phyloP scores from a whole-genome alignment of 53 echinoderm and acorn worm genomes.

The Stichopus horrens region DNA sequence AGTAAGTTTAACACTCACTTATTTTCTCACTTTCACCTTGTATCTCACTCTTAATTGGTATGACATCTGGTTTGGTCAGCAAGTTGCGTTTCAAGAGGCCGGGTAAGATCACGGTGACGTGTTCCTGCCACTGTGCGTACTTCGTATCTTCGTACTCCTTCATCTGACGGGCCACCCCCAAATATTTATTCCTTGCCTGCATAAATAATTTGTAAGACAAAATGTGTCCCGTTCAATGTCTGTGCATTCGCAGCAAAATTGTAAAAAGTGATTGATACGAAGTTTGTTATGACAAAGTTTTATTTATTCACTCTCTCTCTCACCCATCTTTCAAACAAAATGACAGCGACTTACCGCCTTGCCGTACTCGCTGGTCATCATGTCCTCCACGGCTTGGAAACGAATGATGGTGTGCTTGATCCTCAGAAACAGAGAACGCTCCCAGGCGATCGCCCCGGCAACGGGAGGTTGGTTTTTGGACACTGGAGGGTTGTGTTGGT shows the following conservation, averaged over 20 bases:
- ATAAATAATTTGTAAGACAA: not conserved
- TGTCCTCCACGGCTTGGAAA: slow-evolving; percentile 91
- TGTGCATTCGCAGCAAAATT: too few relatives aligned
- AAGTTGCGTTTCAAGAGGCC: slow-evolving; percentile 92
- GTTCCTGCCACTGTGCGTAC: slow-evolving; percentile 87
- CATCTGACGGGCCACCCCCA: slow-evolving; percentile 95
- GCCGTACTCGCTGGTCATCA: slow-evolving; percentile 95
- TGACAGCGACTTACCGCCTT: slow-evolving; percentile 77
- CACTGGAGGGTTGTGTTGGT: slow-evolving; percentile 89
- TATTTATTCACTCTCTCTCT: too few relatives aligned
- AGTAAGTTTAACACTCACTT: not conserved
- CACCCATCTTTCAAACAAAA: too few relatives aligned
- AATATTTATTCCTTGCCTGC: slow-evolving; percentile 89
- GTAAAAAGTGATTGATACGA: too few relatives aligned
- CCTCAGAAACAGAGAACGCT: slow-evolving; percentile 91
- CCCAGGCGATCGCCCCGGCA: slow-evolving; percentile 97
- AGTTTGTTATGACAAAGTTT: too few relatives aligned
- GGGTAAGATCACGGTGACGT: slow-evolving; percentile 74
- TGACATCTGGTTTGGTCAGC: slow-evolving; percentile 67
- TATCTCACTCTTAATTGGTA: slow-evolving; percentile 1
- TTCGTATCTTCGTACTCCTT: slow-evolving; percentile 95
- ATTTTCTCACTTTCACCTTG: slow-evolving; percentile 10
- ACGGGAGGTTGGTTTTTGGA: slow-evolving; percentile 98
- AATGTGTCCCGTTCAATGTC: too few relatives aligned
- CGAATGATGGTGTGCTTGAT: slow-evolving; percentile 99